These are phyloP conservation scores for Lophotriccus pileatus DNA, from an alignment of 2,797 vertebrate species.

Conservation along the genomic window DNA sequence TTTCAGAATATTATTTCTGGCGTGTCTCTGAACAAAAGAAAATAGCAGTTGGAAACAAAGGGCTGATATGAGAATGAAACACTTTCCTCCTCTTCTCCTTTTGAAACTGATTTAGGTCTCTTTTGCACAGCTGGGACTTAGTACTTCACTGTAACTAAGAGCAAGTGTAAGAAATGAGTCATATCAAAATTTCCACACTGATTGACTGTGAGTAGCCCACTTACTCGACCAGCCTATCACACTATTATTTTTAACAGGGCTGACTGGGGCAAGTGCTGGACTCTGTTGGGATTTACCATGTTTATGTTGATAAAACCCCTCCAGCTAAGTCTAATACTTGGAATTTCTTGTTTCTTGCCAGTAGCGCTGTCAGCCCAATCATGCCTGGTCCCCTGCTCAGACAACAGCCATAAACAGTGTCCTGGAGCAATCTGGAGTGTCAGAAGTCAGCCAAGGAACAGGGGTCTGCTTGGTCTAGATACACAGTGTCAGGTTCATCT, in stretches of 20 bases:
- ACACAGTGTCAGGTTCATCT: rapidly evolving
- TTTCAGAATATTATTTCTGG: background rate
- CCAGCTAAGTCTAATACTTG: background rate
- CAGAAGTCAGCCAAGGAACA: background rate
- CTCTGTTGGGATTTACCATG: background rate
- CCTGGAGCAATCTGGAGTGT: background rate
- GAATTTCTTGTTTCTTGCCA: constrained; percentile 13
- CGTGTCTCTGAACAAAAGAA: background rate
- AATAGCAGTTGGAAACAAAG: background rate
- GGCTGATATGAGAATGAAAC: background rate
- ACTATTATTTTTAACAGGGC: constrained; percentile 8
- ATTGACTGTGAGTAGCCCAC: background rate
- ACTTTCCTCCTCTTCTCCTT: background rate
- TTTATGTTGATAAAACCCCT: constrained; percentile 6
- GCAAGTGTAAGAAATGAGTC: constrained; percentile 36
- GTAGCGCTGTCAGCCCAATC: background rate
- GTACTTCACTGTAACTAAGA: background rate
- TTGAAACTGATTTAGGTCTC: background rate
- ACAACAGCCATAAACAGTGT: background rate
- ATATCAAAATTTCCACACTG: background rate
- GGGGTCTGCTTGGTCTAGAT: background rate
- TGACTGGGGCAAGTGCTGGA: background rate
- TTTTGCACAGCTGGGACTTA: background rate
- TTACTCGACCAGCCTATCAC: background rate
- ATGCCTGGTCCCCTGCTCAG: background rate